Evolutionary conservation across 2,888 invertebrate species (phyloP).

Genomic region (Rhagophthalmus giganteus): DNA sequence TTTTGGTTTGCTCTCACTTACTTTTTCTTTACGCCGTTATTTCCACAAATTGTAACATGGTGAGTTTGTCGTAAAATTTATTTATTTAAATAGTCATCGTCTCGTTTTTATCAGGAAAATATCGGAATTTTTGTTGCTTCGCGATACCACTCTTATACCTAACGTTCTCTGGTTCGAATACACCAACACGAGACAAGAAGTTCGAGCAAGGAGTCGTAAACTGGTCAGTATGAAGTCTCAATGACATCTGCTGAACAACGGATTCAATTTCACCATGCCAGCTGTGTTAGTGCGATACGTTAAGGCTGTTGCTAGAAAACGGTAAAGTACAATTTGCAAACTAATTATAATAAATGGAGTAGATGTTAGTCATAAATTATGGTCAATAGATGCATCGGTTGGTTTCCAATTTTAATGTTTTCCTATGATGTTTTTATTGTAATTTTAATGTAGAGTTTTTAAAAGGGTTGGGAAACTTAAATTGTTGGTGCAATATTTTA

Average conservation of each 20-base stretch:
- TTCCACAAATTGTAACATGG: conserved; percentile 84
- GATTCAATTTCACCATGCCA: conserved; percentile 47
- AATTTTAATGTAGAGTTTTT: no score
- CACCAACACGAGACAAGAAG: conserved; percentile 82
- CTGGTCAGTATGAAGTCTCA: conserved; percentile 80
- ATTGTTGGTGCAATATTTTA: no score
- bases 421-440: no score
- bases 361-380: not conserved
- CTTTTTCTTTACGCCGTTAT: conserved; percentile 78
- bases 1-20: conserved; percentile 84
- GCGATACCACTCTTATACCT: conserved; percentile 88
- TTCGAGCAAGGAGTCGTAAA: conserved; percentile 77
- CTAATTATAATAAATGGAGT: not conserved
- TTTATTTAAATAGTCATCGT: no score
- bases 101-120: conserved; percentile 72
- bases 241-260: conserved; percentile 68
- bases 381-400: no score
- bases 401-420: no score
- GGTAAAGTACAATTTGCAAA: conserved; percentile 18
- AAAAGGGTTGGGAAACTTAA: no score
- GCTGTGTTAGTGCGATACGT: conserved; percentile 41
- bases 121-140: conserved; percentile 81
- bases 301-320: conserved; percentile 28
- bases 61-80: conserved; percentile 58
- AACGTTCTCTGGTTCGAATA: conserved; percentile 94